Percentiles rank a stretch among this genome's conserved stretches.
Conservation (phyloP, 2,113 vertebrate species). For the Bungarus multicinctus region DNA sequence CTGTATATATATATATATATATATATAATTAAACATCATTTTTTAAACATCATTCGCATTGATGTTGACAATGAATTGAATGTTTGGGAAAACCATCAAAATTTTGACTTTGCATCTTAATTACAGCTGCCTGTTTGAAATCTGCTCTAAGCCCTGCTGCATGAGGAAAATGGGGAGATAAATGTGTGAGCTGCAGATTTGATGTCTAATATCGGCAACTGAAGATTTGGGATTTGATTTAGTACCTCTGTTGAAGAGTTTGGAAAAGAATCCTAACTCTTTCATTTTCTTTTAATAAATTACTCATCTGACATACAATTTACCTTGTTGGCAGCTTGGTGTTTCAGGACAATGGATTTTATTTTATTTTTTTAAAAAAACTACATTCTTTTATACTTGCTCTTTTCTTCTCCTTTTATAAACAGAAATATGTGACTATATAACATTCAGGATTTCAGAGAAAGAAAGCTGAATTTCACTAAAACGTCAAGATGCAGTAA, state of each 20-base stretch:
- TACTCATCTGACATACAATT: conserved; percentile 60
- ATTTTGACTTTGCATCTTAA: conserved; percentile 56
- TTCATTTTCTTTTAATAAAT: conserved; percentile 75
- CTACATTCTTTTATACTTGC: not conserved
- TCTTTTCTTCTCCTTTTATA: conserved; percentile 59
- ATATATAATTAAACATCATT: too few species aligned
- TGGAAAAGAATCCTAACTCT: conserved; percentile 56
- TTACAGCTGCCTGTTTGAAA: conserved; percentile 37
- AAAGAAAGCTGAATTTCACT: conserved; percentile 31
- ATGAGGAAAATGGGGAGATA: conserved; percentile 50
- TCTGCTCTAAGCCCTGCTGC: conserved; percentile 36
- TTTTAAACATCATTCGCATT: conserved; percentile 22
- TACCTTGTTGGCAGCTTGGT: conserved; percentile 70
- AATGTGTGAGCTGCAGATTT: conserved; percentile 62
- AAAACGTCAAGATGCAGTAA: conserved; percentile 14
- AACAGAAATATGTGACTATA: conserved; percentile 50
- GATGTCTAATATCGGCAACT: conserved; percentile 67
- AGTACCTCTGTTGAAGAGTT: conserved; percentile 61
- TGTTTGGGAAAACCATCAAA: not conserved
- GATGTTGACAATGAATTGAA: conserved; percentile 6
- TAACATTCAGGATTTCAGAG: conserved; percentile 48
- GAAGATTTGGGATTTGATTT: conserved; percentile 73
- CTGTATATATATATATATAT: too few species aligned
- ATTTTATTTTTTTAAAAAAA: not conserved
- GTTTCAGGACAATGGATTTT: conserved; percentile 63